Percentiles rank a stretch among this genome's conserved stretches.
phyloP scores from a whole-genome alignment of 2,113 vertebrate species.

The Menidia beryllina region DNA sequence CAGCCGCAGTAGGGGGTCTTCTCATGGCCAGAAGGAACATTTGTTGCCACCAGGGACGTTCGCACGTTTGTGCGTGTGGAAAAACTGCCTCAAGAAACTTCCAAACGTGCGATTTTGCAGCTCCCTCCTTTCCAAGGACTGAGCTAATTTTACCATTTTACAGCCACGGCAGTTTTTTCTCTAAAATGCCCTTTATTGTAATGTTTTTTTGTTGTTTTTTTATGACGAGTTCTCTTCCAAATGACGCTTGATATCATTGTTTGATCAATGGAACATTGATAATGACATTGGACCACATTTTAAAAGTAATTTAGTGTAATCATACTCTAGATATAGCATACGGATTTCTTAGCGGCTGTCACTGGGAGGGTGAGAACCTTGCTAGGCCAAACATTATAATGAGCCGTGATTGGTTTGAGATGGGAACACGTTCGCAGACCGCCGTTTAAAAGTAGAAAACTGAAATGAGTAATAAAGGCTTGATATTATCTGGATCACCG shows the following conservation, averaged over 20 bases:
- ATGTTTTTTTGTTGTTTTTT: too few relatives aligned
- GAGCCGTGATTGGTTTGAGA: not conserved
- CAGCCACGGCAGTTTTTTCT: not conserved
- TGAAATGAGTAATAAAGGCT: not conserved
- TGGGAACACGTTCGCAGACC: not conserved
- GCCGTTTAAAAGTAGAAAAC: not conserved
- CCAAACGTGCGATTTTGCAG: not conserved
- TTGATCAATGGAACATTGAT: too few relatives aligned
- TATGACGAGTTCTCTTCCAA: too few relatives aligned
- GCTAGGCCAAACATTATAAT: not conserved
- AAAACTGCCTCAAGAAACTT: constrained; percentile 2
- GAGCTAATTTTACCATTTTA: constrained; percentile 13
- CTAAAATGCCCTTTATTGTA: not conserved
- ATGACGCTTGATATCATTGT: too few relatives aligned
- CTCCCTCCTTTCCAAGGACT: too few relatives aligned
- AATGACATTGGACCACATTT: too few relatives aligned
- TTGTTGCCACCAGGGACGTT: not conserved
- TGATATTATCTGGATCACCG: not conserved
- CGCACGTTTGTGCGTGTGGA: not conserved
- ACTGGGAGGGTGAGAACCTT: too few relatives aligned
- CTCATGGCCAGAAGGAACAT: constrained; percentile 1
- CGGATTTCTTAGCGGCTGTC: too few relatives aligned
- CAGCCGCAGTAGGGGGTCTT: not conserved
- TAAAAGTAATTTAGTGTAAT: not conserved
- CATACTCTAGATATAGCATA: not conserved